Base-by-base conservation (phyloP, 2,113 vertebrate genomes). In the Heterotilapia buettikoferi region DNA sequence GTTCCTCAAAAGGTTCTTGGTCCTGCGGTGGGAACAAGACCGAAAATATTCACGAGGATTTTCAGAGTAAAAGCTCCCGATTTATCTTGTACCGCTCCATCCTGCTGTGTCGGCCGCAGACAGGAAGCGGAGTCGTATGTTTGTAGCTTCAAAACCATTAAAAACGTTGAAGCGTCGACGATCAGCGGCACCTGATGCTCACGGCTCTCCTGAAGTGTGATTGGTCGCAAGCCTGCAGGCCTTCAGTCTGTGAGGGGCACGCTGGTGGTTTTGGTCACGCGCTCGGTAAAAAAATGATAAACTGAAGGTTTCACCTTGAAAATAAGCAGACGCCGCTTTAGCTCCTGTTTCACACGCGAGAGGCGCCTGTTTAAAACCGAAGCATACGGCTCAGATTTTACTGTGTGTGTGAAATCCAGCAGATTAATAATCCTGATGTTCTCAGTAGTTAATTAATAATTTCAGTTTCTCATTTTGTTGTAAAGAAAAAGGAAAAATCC, bases 1-100 rank as follows among this genome's bases (percentile, higher is more conserved):
- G 66, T 26, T 45, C 5, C 66, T 10, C 66, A 1, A 16, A 73
- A 1, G 38, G 21, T 0, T 26, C 1, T 45, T 2, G 8, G 13
- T 73, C 38, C 66, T 45, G 66, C 12, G 8, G 66, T 4, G 66
- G 5, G 66, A 71, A 73, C 8, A 40, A 73, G 7, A 10, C 38
- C 2, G 1, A 3, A 16, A 9, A 12, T 43, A 24, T 71, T 24
- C 3, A 21, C 0, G 4, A 21, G 61, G 33, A 3, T 21, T 68
- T 43, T 71, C 66, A 43, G 66, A 71, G 36, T 68, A 38, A 68
- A 68, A 68, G 7, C 36, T 40, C 36, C 4, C 0, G 2, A 40
- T 40, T 40, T 9, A 38, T 68, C 61, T 38, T n/a, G 18, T 0
- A 3, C 19, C 6, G 19, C 61, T 68, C 11, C 63, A 40, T 40